Evolutionary conservation across 2,113 vertebrate genomes (phyloP).

Genomic region (Eonycteris spelaea): DNA sequence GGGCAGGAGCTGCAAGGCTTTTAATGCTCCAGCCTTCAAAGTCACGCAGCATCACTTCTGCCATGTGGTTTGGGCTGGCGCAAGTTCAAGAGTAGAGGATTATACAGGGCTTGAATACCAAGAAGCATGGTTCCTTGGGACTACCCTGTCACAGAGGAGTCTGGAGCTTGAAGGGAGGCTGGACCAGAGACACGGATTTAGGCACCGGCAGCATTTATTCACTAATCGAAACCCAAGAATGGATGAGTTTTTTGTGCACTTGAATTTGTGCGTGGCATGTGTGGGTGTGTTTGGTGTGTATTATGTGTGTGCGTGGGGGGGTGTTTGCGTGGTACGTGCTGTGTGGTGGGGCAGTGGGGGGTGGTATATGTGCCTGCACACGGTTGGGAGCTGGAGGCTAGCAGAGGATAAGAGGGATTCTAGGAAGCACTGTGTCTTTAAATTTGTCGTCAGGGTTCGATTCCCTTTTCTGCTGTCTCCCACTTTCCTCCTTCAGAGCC

Average conservation of each 20-base stretch:
- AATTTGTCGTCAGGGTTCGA: not conserved
- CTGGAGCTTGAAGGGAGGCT: not conserved
- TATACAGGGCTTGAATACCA: fast-evolving
- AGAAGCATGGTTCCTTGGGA: not conserved
- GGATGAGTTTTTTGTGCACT: not conserved
- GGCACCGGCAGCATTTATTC: fast-evolving
- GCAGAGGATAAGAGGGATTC: not conserved
- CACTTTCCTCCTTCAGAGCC: not conserved
- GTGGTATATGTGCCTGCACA: not conserved
- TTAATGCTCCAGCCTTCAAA: not conserved
- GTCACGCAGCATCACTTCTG: fast-evolving
- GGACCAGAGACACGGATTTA: not conserved
- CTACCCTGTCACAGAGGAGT: not conserved
- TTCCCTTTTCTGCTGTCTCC: not conserved
- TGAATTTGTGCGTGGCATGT: fast-evolving
- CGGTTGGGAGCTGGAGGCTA: not conserved
- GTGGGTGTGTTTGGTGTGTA: not conserved
- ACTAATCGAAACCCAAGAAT: not conserved
- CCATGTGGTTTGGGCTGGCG: not conserved
- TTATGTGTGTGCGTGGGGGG: not conserved
- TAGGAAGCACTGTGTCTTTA: not conserved
- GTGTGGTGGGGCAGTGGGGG: not conserved
- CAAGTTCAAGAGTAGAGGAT: not conserved
- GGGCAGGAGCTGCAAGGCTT: not conserved
- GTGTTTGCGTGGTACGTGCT: not conserved